Evolutionary conservation across 2,888 invertebrate species (phyloP), one percentile per base, ranked within the genome.

Genomic region (Gandaritis pyraliata): DNA sequence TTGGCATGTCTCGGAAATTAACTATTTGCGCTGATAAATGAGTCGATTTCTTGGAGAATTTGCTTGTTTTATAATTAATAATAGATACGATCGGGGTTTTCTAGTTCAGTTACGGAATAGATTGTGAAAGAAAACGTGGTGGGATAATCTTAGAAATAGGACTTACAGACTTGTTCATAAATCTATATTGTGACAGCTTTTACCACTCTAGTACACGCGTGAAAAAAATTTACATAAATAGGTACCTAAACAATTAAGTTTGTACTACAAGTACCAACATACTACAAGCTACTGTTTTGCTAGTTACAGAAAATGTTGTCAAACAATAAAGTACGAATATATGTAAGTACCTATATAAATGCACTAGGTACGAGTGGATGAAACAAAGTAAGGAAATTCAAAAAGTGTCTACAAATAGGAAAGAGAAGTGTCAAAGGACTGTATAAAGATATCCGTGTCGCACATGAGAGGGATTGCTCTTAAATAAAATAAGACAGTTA

Each of bases 401-500:
- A 43, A 52, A 50, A 23, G 12, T 23, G 10, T 43, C 11, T 45
- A 33, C 39, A 59, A 57, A 64, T 69, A 72, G 65, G 62, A 57
- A 49, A 58, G 45, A 69, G 66, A 70, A 64, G 45, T 64, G 43
- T 57, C 74, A 71, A 69, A 72, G 72, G 72, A 79, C 78, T 78
- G 78, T 80, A 85, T 85, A 81, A 83, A 85, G 81, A 82, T 83
- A 86, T 83, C 76, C 75, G 70, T 76, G 78, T 78, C 75, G 75
- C 74, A 76, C 78, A 75, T 82, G 78, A 79, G 80, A 73, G 73
- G 70, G 73, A 69, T 76, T 75, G 72, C 76, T 83, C 80, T 82
- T 82, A 83, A 86, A 87, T 81, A 80, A 83, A 83, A 82, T 87
- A 85, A 87, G 85, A 82, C 79, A 82, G 86, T 86, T 88, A 89